These are phyloP conservation scores for Eclectus roratus DNA, from an alignment of 2,113 vertebrate genomes.

Conservation along the genomic window DNA sequence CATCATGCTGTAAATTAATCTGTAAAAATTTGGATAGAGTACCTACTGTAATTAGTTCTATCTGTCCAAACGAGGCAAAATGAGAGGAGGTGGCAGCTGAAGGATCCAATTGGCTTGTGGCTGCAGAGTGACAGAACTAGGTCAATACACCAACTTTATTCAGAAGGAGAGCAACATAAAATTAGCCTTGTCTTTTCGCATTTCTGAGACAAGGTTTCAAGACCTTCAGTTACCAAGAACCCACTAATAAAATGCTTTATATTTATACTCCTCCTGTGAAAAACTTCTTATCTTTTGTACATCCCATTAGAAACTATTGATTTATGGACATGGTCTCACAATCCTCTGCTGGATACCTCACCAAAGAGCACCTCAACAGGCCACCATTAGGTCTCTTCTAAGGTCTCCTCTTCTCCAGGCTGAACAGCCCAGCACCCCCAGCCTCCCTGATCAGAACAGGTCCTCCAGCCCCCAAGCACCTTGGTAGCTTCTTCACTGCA, in stretches of 20 bases:
- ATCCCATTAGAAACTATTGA: not conserved
- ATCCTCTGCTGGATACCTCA: not conserved
- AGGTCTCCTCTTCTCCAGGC: not conserved
- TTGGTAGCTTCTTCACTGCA: not conserved
- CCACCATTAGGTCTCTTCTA: not conserved
- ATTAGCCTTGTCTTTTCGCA: not conserved
- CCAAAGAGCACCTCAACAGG: not conserved
- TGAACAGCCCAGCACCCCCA: not conserved
- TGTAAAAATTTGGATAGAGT: slow-evolving; percentile 55
- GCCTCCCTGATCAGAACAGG: not conserved
- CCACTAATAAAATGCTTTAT: not conserved
- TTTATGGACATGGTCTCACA: not conserved
- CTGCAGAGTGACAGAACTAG: slow-evolving; percentile 52
- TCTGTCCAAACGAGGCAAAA: slow-evolving; percentile 39
- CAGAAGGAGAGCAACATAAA: not conserved
- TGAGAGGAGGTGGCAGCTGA: slow-evolving; percentile 12
- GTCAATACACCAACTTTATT: slow-evolving; percentile 18
- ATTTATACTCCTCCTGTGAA: not conserved
- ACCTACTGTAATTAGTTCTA: slow-evolving; percentile 61
- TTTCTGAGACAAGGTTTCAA: slow-evolving; percentile 1
- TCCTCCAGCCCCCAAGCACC: not conserved
- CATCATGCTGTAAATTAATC: slow-evolving; percentile 69
- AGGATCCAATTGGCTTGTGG: not conserved
- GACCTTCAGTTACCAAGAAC: not conserved
- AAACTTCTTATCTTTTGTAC: not conserved